Base-by-base conservation (phyloP, 1,140 invertebrate genomes). In the Eumeta japonica region DNA sequence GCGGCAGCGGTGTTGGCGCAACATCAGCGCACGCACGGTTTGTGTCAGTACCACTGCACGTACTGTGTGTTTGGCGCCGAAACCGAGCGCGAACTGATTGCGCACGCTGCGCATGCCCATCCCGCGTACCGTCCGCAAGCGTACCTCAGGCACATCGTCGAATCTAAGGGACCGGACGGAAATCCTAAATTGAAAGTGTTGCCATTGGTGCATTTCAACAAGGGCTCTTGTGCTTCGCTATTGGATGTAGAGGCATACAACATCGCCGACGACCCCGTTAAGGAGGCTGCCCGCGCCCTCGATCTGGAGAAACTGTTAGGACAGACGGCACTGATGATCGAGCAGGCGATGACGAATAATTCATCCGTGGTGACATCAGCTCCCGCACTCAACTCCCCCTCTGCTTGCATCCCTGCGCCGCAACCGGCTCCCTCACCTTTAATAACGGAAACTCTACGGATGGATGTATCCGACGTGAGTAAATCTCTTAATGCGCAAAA, bases 81-180 rank as follows among this genome's bases (percentile, higher is more conserved):
- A 18, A 54, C 42, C 16, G 79, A 80, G 28, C 58, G 75, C 3
- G 77, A 80, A 1, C 74, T 85, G 28, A 73, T 84, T 29, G 67
- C 75, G 3, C 84, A 87, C 50, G 59, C 82, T 0, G 56, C 74
- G 0, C 67, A 77, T 4, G 76, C 76, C 13, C 84, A 87, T 46
- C 71, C 78, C 0, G 63, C 78, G 1, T 78, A 79, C 20, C 68
- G 72, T 13, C 81, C 76, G 0, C 58, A 64, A 19, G 58, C 67
- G 0, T 74, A 70, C 24, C 24, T 73, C 7, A 50, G 66, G 37
- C 52, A 62, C 16, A 64, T 65, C 15, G n/a, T n/a, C n/a, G n/a
- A n/a, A n/a, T n/a, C n/a, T n/a, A n/a, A n/a, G n/a, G n/a, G n/a
- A n/a, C n/a, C n/a, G 7, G n/a, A 40, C n/a, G n/a, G n/a, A n/a